Evolutionary conservation across 1,140 invertebrate genomes (phyloP).

Genomic region (Sitodiplosis mosellana): DNA sequence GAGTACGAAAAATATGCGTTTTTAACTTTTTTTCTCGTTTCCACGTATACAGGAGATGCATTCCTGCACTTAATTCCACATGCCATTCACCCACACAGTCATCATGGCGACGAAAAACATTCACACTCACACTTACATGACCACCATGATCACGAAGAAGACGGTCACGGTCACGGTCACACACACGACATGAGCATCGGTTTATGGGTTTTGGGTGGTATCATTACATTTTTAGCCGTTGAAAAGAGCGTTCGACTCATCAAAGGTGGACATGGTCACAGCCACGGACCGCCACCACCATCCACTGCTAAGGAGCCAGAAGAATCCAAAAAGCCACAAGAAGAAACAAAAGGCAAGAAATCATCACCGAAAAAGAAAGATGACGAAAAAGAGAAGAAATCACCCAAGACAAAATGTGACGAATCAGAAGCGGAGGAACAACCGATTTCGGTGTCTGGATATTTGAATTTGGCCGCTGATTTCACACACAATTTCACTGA

Average conservation of each 20-base stretch:
- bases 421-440: constrained; percentile 16
- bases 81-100: constrained; percentile 50
- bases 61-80: constrained; percentile 92
- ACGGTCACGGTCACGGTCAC: constrained; percentile 29
- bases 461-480: constrained; percentile 87
- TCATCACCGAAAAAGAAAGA: constrained; percentile 20
- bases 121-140: constrained; percentile 25
- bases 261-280: constrained; percentile 51
- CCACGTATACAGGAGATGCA: constrained; percentile 54
- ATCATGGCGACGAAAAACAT: constrained; percentile 28
- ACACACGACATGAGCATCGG: constrained; percentile 61
- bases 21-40: too few species aligned
- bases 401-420: too few species aligned
- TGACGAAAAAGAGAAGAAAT: constrained; percentile 12
- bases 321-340: constrained; percentile 7
- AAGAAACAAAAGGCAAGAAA: constrained; percentile 13
- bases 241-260: constrained; percentile 84
- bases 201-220: constrained; percentile 70
- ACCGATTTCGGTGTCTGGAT: constrained; percentile 61
- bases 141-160: constrained; percentile 31
- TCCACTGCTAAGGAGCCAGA: constrained; percentile 16
- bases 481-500: constrained; percentile 96
- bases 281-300: too few species aligned
- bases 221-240: constrained; percentile 76
- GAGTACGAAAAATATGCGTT: too few species aligned